Percentiles rank a stretch among this genome's conserved stretches.
Evolutionary conservation across 2,888 invertebrate genomes (phyloP).

Genomic region (Drosophila mettleri): DNA sequence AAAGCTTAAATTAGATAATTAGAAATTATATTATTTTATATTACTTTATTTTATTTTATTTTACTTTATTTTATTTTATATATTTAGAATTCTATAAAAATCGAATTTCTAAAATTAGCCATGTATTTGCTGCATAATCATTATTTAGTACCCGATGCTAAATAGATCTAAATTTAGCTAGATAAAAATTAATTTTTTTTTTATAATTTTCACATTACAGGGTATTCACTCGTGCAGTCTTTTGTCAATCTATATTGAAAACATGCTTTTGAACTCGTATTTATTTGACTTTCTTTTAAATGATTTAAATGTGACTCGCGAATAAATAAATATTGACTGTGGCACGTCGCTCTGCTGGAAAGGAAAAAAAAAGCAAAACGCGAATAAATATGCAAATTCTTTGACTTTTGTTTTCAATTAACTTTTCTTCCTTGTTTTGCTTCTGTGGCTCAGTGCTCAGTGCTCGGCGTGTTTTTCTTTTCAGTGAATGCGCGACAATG

Average conservation of each 20-base stretch:
- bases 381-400: constrained; percentile 79
- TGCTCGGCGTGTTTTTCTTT: constrained; percentile 11
- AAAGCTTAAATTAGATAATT: no score
- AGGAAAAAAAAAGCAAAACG: constrained; percentile 49
- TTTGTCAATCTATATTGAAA: accelerated
- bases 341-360: constrained; percentile 51
- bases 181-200: background rate
- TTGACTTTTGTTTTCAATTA: constrained; percentile 81
- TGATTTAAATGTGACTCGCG: constrained; percentile 69
- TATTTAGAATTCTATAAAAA: no score
- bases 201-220: background rate
- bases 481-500: constrained; percentile 47
- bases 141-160: no score
- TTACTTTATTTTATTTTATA: no score
- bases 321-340: constrained; percentile 77
- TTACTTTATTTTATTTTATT: no score
- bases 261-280: constrained; percentile 3
- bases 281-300: constrained; percentile 43
- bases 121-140: no score
- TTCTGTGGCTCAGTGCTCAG: constrained; percentile 1
- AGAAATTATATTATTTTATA: no score
- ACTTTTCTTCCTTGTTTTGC: constrained; percentile 61
- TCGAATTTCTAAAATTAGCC: no score
- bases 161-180: no score
- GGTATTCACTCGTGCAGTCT: background rate